Evolutionary conservation across 1,140 invertebrate genomes (phyloP), one percentile per base, ranked within the genome.

Genomic region (Drosophila funebris): DNA sequence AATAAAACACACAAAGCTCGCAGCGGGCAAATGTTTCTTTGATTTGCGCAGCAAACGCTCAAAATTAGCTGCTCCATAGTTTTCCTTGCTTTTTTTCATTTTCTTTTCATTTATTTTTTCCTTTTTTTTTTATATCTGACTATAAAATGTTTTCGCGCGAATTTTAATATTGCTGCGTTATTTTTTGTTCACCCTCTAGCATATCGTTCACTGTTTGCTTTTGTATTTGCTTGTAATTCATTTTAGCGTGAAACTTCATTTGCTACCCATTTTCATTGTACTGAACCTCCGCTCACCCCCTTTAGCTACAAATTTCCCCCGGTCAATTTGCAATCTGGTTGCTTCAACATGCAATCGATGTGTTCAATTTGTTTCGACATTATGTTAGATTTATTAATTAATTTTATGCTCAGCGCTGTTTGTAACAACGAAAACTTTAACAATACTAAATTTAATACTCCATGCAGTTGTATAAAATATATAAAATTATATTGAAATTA

Each of bases 351-450:
- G 75, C 83, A 87, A 76, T 87, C 71, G 75, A 70, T 76, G 72
- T 64, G 68, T 69, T 74, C 74, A 76, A 80, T 85, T 80, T 84
- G 75, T 68, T 66, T 50, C 31, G 27, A 43, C 72, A 82, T 87
- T 71, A 76, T 61, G 60, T 73, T 78, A 76, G 72, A 88, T 88
- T 87, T 88, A 88, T 83, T 88, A 88, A 87, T 87, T 88, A 79
- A 78, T 87, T 87, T 79, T 44, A 50, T 60, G 39, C 56, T 53
- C 20, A 46, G 8, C n/a, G 24, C 9, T 56, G 37, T 29, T 72
- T 36, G 20, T n/a, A 46, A 52, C n/a, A n/a, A 31, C 6, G 14
- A 33, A 29, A 48, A 29, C 46, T 29, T 14, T 29, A 13, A 29
- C 7, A 3, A 31, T 11, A 4, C 8, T 4, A 18, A 52, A 52